Base-by-base conservation (phyloP, 1,140 invertebrate genomes). In the Formica exsecta region DNA sequence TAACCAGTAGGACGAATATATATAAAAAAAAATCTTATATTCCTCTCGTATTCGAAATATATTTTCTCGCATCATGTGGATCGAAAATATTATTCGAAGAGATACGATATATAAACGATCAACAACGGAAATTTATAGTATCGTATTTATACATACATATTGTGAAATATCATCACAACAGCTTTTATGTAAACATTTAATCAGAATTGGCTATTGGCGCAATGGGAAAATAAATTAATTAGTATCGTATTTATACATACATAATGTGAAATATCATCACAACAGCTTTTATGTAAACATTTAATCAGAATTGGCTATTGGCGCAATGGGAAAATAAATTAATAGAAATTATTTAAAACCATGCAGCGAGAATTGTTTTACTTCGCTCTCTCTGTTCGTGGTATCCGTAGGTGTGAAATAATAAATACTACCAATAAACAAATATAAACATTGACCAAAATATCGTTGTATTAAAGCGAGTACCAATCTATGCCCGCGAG, bases 61-160 rank as follows among this genome's bases (percentile, higher is more conserved):
- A 7, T 62, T 41, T 22, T 41, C 19, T 62, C 77, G 71, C 83
- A 66, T 29, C 73, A 62, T 22, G 71, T 22, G 25, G 73, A 41
- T 65, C 68, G 83, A 87, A 59, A 70, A 85, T 71, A 87, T 59
- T 70, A 41, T 79, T 90, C 75, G 38, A 86, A 89, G 71, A 62
- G 83, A 79, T 38, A 44, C 61, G 61, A 32, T 32, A 32, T 32
- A 32, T 3, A 29, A 5, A 41, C 44, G 13, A 38, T 61, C 13
- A 22, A 41, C 44, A 25, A 68, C 36, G 36, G 66, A 57, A 59
- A 70, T 80, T 80, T 57, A 16, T 59, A 29, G 25, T 29, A n/a
- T 79, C 22, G 54, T 38, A 57, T 74, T 75, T 41, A 25, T 41
- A n/a, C 51, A 29, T 32, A 51, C n/a, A 32, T 32, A 32, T 32